phyloP scores from a whole-genome alignment of 92 coral and sea anemone species.

The Muricea muricata region DNA sequence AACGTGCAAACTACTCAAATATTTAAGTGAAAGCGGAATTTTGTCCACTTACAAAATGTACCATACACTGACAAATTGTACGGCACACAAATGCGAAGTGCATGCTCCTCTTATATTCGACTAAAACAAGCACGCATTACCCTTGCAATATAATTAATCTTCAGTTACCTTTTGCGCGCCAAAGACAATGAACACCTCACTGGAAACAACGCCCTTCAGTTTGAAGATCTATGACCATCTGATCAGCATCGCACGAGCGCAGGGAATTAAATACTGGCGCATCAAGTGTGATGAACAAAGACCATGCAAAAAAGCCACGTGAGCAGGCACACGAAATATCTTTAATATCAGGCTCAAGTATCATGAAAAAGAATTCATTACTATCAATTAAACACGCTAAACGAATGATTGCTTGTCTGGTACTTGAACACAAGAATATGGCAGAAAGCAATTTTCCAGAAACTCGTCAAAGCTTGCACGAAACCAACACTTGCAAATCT shows the following conservation, averaged over 20 bases:
- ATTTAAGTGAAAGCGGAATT: too few relatives aligned
- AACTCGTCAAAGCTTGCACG: not conserved
- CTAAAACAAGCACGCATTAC: not conserved
- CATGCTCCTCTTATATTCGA: not conserved
- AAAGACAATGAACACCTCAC: not conserved
- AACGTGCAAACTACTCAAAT: too few relatives aligned
- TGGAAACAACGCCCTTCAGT: not conserved
- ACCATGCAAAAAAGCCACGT: not conserved
- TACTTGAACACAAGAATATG: too few relatives aligned
- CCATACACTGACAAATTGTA: too few relatives aligned
- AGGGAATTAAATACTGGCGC: not conserved
- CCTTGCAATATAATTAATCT: not conserved
- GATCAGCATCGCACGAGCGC: not conserved
- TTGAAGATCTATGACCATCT: not conserved
- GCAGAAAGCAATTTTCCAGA: not conserved
- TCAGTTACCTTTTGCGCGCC: not conserved
- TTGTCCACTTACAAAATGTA: too few relatives aligned
- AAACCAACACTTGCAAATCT: not conserved
- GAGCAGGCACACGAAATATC: not conserved
- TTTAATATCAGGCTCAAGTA: too few relatives aligned
- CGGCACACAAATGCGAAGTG: not conserved
- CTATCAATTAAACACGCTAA: not conserved
- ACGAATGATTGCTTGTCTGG: not conserved
- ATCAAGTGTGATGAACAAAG: not conserved
- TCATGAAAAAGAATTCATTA: not conserved